Evolutionary conservation across 2,797 vertebrate genomes (phyloP).

Genomic region (Crocidura indochinensis): DNA sequence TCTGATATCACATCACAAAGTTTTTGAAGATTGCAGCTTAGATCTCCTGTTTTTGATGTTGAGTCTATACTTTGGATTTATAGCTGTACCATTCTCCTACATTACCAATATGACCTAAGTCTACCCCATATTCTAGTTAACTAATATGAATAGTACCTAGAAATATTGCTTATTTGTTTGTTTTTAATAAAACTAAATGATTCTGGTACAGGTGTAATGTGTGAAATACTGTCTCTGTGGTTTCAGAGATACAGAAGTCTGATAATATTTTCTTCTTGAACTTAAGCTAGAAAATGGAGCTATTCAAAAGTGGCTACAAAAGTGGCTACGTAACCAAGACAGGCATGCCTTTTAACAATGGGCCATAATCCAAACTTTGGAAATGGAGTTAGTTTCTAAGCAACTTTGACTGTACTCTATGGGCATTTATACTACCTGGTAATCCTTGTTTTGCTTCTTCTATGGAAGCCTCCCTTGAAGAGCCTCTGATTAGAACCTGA

Average conservation of each 20-base stretch:
- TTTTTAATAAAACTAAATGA: constrained; percentile 24
- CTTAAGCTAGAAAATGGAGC: constrained; percentile 51
- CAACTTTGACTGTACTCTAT: constrained; percentile 4
- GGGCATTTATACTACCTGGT: not conserved
- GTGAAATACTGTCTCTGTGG: constrained; percentile 21
- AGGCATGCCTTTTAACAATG: not conserved
- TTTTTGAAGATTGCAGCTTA: too few relatives aligned
- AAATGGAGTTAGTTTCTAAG: constrained; percentile 56
- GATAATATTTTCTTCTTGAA: constrained; percentile 38
- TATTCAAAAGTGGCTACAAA: constrained; percentile 9
- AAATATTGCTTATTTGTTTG: not conserved
- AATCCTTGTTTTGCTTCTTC: constrained; percentile 58
- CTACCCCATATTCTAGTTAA: constrained; percentile 9
- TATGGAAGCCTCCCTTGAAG: constrained; percentile 52
- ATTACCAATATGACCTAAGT: too few relatives aligned
- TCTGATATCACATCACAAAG: too few relatives aligned
- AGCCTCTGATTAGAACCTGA: constrained; percentile 29
- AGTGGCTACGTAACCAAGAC: constrained; percentile 10
- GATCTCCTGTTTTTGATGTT: too few relatives aligned
- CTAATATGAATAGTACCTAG: constrained; percentile 18
- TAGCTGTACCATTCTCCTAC: too few relatives aligned
- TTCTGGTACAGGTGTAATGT: constrained; percentile 24
- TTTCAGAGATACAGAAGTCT: constrained; percentile 58
- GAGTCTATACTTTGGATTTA: too few relatives aligned
- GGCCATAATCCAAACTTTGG: not conserved